Evolutionary conservation across 2,888 invertebrate species (phyloP).

Genomic region (Coecobrya sp.): DNA sequence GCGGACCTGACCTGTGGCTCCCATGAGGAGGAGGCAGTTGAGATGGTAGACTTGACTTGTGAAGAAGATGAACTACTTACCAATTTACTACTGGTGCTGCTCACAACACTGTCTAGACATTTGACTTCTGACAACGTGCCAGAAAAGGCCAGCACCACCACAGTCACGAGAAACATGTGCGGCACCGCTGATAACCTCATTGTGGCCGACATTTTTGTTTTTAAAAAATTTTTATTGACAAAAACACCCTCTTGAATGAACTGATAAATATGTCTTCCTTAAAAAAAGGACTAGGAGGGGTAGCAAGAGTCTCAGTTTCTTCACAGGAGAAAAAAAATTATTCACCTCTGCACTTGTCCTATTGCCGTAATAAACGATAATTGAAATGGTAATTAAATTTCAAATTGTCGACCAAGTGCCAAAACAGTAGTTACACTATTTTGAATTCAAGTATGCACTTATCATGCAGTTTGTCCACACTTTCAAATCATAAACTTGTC

Average conservation of each 20-base stretch:
- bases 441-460: not conserved
- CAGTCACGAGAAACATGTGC: slow-evolving; percentile 67
- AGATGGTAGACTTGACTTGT: slow-evolving; percentile 66
- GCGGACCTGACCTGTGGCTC: slow-evolving; percentile 77
- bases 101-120: slow-evolving; percentile 81
- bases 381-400: slow-evolving; percentile 62
- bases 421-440: slow-evolving; percentile 39
- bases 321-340: not conserved
- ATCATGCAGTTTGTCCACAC: not conserved
- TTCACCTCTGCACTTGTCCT: slow-evolving; percentile 44
- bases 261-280: slow-evolving; percentile 52
- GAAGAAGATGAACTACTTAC: slow-evolving; percentile 79
- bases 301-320: slow-evolving; percentile 35
- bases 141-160: slow-evolving; percentile 73
- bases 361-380: slow-evolving; percentile 24
- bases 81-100: slow-evolving; percentile 72
- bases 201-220: slow-evolving; percentile 60
- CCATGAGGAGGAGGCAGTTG: slow-evolving; percentile 65
- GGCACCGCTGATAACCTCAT: slow-evolving; percentile 75
- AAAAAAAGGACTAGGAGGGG: slow-evolving; percentile 29
- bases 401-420: slow-evolving; percentile 54
- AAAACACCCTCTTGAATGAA: slow-evolving; percentile 37
- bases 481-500: slow-evolving; percentile 35
- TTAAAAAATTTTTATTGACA: not conserved
- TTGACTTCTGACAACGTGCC: slow-evolving; percentile 83